phyloP scores from a whole-genome alignment of 2,113 vertebrate genomes.

The Tautogolabrus adspersus region DNA sequence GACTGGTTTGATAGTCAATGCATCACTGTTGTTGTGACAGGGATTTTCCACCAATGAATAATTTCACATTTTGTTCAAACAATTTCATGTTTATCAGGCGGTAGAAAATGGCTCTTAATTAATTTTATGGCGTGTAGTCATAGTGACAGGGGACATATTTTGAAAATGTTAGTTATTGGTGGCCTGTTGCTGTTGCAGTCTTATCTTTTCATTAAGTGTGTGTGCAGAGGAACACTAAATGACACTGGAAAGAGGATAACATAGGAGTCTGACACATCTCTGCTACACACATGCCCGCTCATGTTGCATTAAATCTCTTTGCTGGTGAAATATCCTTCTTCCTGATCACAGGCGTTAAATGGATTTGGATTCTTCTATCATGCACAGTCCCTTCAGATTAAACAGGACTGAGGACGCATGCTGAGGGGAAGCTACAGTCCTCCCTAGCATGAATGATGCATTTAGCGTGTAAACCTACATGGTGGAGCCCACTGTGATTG shows the following conservation, averaged over 20 bases:
- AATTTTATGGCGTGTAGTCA: not conserved
- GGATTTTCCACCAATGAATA: not conserved
- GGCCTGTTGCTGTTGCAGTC: not conserved
- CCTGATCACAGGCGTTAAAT: conserved; percentile 25
- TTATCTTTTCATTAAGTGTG: not conserved
- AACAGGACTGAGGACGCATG: conserved; percentile 32
- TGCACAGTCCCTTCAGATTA: conserved; percentile 12
- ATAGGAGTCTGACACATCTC: not conserved
- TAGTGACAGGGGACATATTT: conserved; percentile 2
- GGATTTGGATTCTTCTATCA: conserved; percentile 30
- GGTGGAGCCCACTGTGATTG: conserved; percentile 51
- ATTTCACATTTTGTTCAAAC: not conserved
- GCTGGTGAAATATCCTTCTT: conserved; percentile 8
- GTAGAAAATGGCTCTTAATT: not conserved
- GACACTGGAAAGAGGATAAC: conserved; percentile 8
- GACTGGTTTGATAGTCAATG: not conserved
- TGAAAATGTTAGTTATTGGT: not conserved
- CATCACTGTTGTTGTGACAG: not conserved
- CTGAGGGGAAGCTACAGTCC: conserved; percentile 26
- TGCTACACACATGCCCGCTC: not conserved
- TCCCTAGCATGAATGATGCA: conserved; percentile 49
- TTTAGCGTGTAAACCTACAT: conserved; percentile 40
- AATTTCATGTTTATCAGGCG: not conserved
- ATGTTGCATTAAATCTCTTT: conserved; percentile 6
- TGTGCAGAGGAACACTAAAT: not conserved